Base-by-base conservation (phyloP, 2,113 vertebrate species). In the Phylloscopus trochiloides region DNA sequence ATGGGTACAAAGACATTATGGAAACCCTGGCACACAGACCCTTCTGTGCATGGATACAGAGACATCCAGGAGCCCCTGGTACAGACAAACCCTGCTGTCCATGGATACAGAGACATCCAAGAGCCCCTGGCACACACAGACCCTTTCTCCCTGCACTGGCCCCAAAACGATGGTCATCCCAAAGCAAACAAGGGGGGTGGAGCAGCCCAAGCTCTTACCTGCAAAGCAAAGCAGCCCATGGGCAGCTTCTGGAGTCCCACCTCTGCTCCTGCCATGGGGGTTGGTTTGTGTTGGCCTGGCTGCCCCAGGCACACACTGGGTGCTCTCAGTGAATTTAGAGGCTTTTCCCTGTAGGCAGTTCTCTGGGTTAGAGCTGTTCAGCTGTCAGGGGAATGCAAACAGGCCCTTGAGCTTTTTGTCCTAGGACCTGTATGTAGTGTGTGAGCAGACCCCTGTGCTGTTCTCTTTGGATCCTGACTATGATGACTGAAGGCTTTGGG, bases 1-100 rank as follows among this genome's bases (percentile, higher is more conserved):
- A n/a, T n/a, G n/a, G n/a, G 14, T 21, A n/a, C 36, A n/a, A 7
- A 0, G 2, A 5, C 10, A 21, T n/a, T 7, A 20, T 51, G 47
- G 36, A 42, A 42, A n/a, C 29, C 17, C 3, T 77, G 0, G 47
- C 1, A 13, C 14, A n/a, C 10, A 45, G 51, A 26, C 3, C 24
- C 45, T 67, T n/a, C 17, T 28, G 11, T 13, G 2, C 31, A 17
- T 66, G 63, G 42, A 7, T n/a, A 54, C 4, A 10, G 38, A 25
- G 11, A 13, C 16, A 66, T n/a, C 31, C 63, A 7, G 13, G 42
- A 16, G 62, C 31, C 62, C 31, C 42, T 65, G 7, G 62, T 40
- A 65, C 20, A 32, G 4, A 24, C 29, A 65, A 42, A 22, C 11
- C 20, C 63, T 47, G 22, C 63, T 66, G 2, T 13, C 7, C 29